Base-by-base conservation (phyloP, 53 echinoderm and acorn worm genomes). In the Echinarachnius parma region DNA sequence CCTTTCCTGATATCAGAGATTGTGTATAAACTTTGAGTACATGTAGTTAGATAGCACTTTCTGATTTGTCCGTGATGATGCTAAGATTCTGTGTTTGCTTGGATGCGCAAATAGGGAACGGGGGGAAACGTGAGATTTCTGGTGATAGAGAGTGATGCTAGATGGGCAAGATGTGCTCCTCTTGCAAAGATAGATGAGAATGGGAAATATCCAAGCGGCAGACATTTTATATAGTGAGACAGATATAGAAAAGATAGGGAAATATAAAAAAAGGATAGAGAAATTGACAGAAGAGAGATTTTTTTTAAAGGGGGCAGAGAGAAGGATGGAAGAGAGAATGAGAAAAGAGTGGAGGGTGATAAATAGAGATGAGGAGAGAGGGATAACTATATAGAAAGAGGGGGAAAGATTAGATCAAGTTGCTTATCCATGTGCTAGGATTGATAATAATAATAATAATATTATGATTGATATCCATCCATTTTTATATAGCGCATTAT, bases 31-130 rank as follows among this genome's bases (percentile, higher is more conserved):
- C n/a, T n/a, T n/a, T n/a, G n/a, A n/a, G n/a, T n/a, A n/a, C n/a
- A n/a, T n/a, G n/a, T n/a, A n/a, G n/a, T n/a, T n/a, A n/a, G n/a
- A 68, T 68, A 49, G 52, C 68, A 68, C 49, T 28, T 68, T 31
- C 32, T 68, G 68, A 68, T 68, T 52, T 68, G 68, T 52, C 68
- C 36, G 68, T 68, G 68, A 68, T 68, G 49, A 68, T 52, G 53
- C 33, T 37, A 32, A 32, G 4, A 52, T 52, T 68, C 68, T 68
- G 34, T 68, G 68, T 68, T 68, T 68, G 68, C 68, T 50, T n/a
- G 68, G 50, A 21, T 32, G 52, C 52, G 68, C 68, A 68, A 68
- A 68, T 68, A 68, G 68, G 37, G 52, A 68, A 68, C 13, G 13
- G n/a, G n/a, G 65, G 18, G 68, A 68, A 68, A 68, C 68, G 68